phyloP scores from a whole-genome alignment of 2,888 invertebrate species.

The Cataglyphis albicans region DNA sequence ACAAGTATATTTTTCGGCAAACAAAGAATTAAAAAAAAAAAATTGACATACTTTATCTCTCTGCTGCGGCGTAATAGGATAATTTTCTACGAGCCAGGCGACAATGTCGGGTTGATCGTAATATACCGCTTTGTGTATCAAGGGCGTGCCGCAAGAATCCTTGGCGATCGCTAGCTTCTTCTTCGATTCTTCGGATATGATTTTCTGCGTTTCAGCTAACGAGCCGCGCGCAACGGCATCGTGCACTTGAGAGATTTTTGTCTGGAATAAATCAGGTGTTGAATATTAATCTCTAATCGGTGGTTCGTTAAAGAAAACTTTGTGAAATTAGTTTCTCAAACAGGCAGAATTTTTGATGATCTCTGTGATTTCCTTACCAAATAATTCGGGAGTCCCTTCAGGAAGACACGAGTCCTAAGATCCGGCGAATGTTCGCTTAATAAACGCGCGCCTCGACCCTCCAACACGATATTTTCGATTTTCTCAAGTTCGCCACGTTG shows the following conservation, averaged over 20 bases:
- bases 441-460: conserved; percentile 90
- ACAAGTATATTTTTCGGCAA: not conserved
- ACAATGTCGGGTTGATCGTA: conserved; percentile 91
- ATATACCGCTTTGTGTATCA: conserved; percentile 93
- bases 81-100: conserved; percentile 90
- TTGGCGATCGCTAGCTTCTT: conserved; percentile 89
- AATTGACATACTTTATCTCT: conserved; percentile 90
- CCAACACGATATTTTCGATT: conserved; percentile 89
- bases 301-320: not conserved
- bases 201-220: conserved; percentile 89
- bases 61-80: conserved; percentile 89
- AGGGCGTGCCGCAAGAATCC: conserved; percentile 90
- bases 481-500: conserved; percentile 89
- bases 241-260: conserved; percentile 92
- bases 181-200: conserved; percentile 84
- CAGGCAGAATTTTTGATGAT: not conserved
- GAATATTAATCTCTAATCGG: not conserved
- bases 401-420: conserved; percentile 88
- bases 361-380: conserved; percentile 87
- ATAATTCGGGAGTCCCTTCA: conserved; percentile 90
- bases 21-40: not conserved
- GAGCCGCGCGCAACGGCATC: conserved; percentile 92
- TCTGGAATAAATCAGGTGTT: conserved; percentile 84
- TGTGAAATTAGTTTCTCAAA: not conserved
- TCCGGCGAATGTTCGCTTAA: conserved; percentile 89